Conservation (phyloP, 2,888 invertebrate genomes). For the Nowickia ferox region DNA sequence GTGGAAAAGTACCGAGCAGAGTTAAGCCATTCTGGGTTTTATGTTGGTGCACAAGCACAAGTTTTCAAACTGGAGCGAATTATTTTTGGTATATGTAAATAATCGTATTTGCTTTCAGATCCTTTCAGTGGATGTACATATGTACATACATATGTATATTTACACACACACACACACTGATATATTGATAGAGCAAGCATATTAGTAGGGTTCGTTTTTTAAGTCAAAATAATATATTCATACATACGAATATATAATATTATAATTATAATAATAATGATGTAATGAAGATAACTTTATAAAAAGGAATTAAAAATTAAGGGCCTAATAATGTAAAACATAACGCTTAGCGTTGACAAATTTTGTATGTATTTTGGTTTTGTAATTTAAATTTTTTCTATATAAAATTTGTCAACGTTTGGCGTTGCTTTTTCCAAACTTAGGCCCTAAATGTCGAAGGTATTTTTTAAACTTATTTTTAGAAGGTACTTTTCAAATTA, state of each 20-base stretch:
- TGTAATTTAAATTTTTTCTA: no score
- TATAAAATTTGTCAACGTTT: no score
- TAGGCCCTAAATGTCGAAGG: no score
- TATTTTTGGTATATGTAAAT: conserved; percentile 45
- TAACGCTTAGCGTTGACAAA: no score
- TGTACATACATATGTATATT: no score
- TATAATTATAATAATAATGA: no score
- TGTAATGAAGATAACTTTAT: no score
- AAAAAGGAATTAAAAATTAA: no score
- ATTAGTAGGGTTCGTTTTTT: background rate
- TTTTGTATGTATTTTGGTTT: no score
- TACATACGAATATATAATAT: no score
- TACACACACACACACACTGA: background rate
- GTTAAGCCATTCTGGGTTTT: conserved; percentile 9
- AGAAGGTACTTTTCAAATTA: background rate
- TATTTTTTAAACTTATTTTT: background rate
- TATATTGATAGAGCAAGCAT: background rate
- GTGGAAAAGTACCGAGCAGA: background rate
- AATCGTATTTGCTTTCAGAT: conserved; percentile 31
- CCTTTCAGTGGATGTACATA: background rate
- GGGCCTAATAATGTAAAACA: no score
- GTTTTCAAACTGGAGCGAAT: conserved; percentile 24
- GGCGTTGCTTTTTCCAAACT: no score
- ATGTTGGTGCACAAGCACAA: conserved; percentile 7
- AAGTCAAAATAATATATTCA: background rate